Evolutionary conservation across 2,113 vertebrate species (phyloP).

Genomic region (Platysteira castanea): DNA sequence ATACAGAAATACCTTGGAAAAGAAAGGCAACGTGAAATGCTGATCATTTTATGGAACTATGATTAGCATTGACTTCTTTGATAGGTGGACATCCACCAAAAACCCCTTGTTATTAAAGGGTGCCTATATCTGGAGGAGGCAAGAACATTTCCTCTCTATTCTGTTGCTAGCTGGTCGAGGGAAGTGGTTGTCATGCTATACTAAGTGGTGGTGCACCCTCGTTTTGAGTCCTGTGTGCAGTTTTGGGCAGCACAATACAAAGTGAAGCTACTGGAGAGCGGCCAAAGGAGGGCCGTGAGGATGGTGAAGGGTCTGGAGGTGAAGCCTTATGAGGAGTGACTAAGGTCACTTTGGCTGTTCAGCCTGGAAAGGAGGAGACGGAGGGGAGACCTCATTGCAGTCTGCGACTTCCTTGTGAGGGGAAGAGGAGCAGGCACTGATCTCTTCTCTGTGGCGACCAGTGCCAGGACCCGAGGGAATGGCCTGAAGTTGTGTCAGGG

Average conservation of each 20-base stretch:
- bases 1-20: slow-evolving; percentile 31
- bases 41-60: not conserved
- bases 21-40: not conserved
- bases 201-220: not conserved
- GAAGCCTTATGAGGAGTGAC: not conserved
- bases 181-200: not conserved
- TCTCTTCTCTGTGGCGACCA: not conserved
- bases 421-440: not conserved
- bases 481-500: not conserved
- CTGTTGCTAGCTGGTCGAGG: not conserved
- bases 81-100: not conserved
- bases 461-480: not conserved
- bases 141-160: not conserved
- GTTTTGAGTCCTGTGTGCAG: not conserved
- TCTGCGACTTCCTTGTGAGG: not conserved
- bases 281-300: not conserved
- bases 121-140: not conserved
- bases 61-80: not conserved
- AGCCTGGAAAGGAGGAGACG: not conserved
- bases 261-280: fast-evolving
- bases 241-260: not conserved
- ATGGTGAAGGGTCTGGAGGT: not conserved
- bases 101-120: not conserved
- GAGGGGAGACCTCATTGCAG: not conserved
- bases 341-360: not conserved